Conservation (phyloP, 2,113 vertebrate genomes). For the Etia nguti region DNA sequence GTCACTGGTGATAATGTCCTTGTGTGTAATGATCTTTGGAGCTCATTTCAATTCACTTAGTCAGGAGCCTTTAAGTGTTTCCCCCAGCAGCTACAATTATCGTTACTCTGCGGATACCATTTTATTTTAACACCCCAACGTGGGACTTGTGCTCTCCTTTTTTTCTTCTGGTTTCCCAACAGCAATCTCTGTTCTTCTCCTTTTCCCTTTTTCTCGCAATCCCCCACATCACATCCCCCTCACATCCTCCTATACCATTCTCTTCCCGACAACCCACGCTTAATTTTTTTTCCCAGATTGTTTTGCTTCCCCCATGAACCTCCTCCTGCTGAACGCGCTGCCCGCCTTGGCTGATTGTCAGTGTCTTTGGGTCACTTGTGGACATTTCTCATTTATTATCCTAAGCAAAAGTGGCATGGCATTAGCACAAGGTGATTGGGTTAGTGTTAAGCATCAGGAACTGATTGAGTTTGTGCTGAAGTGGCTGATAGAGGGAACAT, state of each 20-base stretch:
- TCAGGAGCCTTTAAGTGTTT: slow-evolving; percentile 32
- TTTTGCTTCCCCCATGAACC: not conserved
- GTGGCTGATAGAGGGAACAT: slow-evolving; percentile 41
- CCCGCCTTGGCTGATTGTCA: slow-evolving; percentile 29
- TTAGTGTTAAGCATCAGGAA: slow-evolving; percentile 62
- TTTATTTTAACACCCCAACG: not conserved
- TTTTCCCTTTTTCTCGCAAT: not conserved
- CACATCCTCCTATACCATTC: not conserved
- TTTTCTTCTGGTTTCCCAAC: not conserved
- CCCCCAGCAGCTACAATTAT: slow-evolving; percentile 24
- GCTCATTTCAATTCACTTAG: slow-evolving; percentile 56
- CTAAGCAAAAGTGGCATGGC: slow-evolving; percentile 64
- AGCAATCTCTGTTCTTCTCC: not conserved
- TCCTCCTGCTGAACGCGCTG: not conserved
- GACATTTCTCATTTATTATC: slow-evolving; percentile 67
- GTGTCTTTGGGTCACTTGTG: slow-evolving; percentile 50
- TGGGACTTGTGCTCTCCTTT: not conserved
- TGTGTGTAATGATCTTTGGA: slow-evolving; percentile 39
- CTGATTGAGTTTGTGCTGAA: slow-evolving; percentile 67
- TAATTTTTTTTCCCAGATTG: not conserved
- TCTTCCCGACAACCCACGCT: not conserved
- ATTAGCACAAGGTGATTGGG: slow-evolving; percentile 62
- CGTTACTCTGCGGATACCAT: not conserved
- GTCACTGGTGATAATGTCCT: slow-evolving; percentile 62
- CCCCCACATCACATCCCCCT: not conserved